Evolutionary conservation across 2,888 invertebrate genomes (phyloP), one percentile per base, ranked within the genome.

Genomic region (Oscheius sp.): DNA sequence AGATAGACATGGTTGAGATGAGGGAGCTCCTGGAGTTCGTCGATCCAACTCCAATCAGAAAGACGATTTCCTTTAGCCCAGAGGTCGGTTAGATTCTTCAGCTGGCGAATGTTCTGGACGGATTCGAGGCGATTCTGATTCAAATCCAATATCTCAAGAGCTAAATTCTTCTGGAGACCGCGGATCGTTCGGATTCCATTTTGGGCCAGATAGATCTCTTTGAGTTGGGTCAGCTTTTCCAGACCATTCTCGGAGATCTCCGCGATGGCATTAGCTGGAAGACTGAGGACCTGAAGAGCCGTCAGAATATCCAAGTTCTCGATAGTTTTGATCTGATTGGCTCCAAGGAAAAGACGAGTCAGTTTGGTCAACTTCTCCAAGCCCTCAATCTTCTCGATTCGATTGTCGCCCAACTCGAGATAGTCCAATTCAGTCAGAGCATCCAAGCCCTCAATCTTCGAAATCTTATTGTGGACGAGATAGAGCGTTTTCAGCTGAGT

Each of bases 361-460:
- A 80, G 34, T 6, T 78, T 74, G 46, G 58, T 17, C 65, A 75
- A 74, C 20, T 74, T 72, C 8, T 77, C 77, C 34, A 80, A 57
- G 27, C 74, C 74, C 52, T 78, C 75, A 29, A 83, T 81, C 55
- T 73, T 77, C 55, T 93, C 90, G 80, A 96, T 91, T 87, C 86
- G 92, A 87, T 98, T 98, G 82, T 96, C 95, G 0, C 98, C 98
- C 67, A 98, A 88, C 87, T 98, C 98, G 8, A 98, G 88, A 87
- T 94, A 90, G 50, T 92, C 92, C 55, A 98, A 88, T 71, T 92
- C 91, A 0, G 90, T 73, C 68, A 79, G 61, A 75, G 80, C 37
- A 3, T 64, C 64, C 31, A 89, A 79, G 29, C 88, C 87, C 69
- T 88, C 84, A 10, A 89, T 83, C 69, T 86, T 86, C 3, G 85